A percentile compares a stretch with the other conserved stretches of the same genome.
Conservation (phyloP, 2,113 vertebrate species). For the Delphinus delphis region DNA sequence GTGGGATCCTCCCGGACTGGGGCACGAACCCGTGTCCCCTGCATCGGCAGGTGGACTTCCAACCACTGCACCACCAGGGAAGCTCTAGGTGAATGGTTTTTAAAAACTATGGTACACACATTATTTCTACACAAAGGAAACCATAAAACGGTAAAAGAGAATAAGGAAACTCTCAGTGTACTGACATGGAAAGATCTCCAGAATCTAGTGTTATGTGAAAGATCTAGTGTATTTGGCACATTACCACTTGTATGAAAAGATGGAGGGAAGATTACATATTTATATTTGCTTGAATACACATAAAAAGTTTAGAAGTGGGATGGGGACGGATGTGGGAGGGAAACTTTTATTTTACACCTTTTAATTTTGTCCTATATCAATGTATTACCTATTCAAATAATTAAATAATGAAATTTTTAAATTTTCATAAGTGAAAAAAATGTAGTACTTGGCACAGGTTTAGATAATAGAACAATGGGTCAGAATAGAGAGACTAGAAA, state of each 20-base stretch:
- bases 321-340: not conserved
- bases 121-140: not conserved
- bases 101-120: not conserved
- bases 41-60: too few relatives aligned
- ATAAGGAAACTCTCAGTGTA: not conserved
- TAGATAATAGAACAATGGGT: not conserved
- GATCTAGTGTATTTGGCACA: not conserved
- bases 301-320: constrained; percentile 2
- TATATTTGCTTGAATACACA: not conserved
- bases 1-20: too few relatives aligned
- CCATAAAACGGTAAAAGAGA: not conserved
- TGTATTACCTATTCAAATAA: not conserved
- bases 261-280: not conserved
- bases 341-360: not conserved
- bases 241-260: not conserved
- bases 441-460: not conserved
- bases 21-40: too few relatives aligned
- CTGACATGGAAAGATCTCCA: not conserved
- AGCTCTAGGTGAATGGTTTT: not conserved
- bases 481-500: not conserved
- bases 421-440: not conserved
- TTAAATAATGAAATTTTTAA: constrained; percentile 17
- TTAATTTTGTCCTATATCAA: constrained; percentile 19
- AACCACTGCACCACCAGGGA: too few relatives aligned
- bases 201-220: not conserved